Percentiles rank a stretch among this genome's conserved stretches.
These are phyloP conservation scores for Catalaphyllia jardinei DNA, from an alignment of 64 coral and sea anemone species.

Conservation along the genomic window DNA sequence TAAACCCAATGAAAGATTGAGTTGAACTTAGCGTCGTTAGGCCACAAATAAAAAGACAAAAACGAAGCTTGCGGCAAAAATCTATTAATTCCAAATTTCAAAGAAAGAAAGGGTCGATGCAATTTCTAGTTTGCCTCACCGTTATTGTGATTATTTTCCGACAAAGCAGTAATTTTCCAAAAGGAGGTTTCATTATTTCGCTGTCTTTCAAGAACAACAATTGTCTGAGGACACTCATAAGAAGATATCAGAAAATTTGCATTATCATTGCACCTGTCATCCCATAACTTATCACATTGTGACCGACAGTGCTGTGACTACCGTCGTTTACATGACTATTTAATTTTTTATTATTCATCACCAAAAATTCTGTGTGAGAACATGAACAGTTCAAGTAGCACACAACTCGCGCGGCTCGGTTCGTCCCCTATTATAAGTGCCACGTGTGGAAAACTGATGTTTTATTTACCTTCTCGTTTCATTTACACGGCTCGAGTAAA, in stretches of 20 bases:
- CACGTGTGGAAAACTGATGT: not conserved
- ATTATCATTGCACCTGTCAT: not conserved
- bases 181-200: not conserved
- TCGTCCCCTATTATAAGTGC: not conserved
- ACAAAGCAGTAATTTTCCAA: not conserved
- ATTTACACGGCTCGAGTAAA: not conserved
- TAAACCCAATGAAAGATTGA: not conserved
- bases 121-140: not conserved
- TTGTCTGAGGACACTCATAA: not conserved
- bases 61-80: no score
- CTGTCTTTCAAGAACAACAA: not conserved
- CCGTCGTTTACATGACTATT: not conserved
- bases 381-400: not conserved
- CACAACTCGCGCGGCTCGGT: no score
- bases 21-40: not conserved
- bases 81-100: no score
- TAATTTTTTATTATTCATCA: not conserved
- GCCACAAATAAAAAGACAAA: not conserved
- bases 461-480: not conserved
- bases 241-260: conserved; percentile 14
- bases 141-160: not conserved
- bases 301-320: not conserved
- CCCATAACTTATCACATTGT: not conserved
- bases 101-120: not conserved
- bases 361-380: not conserved